Conservation (phyloP, 92 coral and sea anemone genomes). For the Paramuricea clavata region DNA sequence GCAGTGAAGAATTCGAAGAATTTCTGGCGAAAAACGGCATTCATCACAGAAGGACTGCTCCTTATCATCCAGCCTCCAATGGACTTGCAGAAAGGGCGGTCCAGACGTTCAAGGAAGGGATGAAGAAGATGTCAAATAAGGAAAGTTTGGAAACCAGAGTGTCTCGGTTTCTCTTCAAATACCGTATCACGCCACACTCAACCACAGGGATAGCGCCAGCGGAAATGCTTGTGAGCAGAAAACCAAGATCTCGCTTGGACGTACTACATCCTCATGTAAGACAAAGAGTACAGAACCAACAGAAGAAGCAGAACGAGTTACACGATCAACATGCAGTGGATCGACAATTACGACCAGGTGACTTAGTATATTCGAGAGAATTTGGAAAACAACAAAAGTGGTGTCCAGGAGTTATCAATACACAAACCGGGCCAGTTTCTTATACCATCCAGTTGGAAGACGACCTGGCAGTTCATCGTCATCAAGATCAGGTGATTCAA, state of each 20-base stretch:
- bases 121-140: slow-evolving; percentile 50
- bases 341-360: slow-evolving; percentile 47
- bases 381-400: slow-evolving; percentile 57
- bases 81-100: slow-evolving; percentile 67
- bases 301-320: slow-evolving; percentile 38
- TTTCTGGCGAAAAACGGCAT: background rate
- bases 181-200: slow-evolving; percentile 25
- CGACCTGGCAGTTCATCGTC: background rate
- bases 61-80: slow-evolving; percentile 55
- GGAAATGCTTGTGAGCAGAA: slow-evolving; percentile 52
- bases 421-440: slow-evolving; percentile 63
- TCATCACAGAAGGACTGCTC: slow-evolving; percentile 2
- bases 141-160: slow-evolving; percentile 14
- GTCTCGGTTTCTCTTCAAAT: slow-evolving; percentile 6
- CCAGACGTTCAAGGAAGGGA: slow-evolving; percentile 61
- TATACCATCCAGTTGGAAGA: slow-evolving; percentile 48
- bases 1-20: slow-evolving; percentile 31
- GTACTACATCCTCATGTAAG: slow-evolving; percentile 46
- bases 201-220: slow-evolving; percentile 50
- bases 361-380: slow-evolving; percentile 46
- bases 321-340: slow-evolving; percentile 62
- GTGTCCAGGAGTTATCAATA: slow-evolving; percentile 5
- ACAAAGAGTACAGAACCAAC: slow-evolving; percentile 36
- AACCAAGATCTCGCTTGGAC: slow-evolving; percentile 48
- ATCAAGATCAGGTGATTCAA: background rate